Percentiles rank a stretch among this genome's conserved stretches.
Conservation (phyloP, 2,888 invertebrate genomes). For the Uropetala carovei region DNA sequence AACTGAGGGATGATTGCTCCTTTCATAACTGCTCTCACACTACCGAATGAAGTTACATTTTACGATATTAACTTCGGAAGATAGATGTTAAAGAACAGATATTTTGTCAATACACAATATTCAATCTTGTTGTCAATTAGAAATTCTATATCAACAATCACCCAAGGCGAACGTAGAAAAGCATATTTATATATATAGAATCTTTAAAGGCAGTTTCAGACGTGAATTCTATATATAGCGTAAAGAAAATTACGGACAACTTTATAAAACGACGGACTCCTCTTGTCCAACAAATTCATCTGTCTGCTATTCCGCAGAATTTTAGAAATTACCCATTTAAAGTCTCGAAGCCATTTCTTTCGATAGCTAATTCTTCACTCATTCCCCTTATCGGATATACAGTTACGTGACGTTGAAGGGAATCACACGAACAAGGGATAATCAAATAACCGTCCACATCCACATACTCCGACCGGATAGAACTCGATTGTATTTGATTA, state of each 20-base stretch:
- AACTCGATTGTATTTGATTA: slow-evolving; percentile 41
- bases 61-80: too few relatives aligned
- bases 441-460: slow-evolving; percentile 33
- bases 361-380: neutral
- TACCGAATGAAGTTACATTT: too few relatives aligned
- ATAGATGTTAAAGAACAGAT: too few relatives aligned
- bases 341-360: neutral
- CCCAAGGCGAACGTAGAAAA: too few relatives aligned
- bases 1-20: too few relatives aligned
- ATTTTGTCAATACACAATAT: too few relatives aligned
- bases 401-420: slow-evolving; percentile 25
- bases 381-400: slow-evolving; percentile 6
- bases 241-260: neutral
- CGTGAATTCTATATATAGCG: neutral
- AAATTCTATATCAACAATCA: too few relatives aligned
- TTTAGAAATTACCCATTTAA: neutral
- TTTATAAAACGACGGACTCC: too few relatives aligned
- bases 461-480: slow-evolving; percentile 13
- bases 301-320: neutral
- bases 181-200: neutral
- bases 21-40: too few relatives aligned
- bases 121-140: too few relatives aligned
- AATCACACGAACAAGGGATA: neutral
- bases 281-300: neutral
- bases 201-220: neutral